phyloP scores from a whole-genome alignment of 1,140 invertebrate species.

The Drosophila leontia region DNA sequence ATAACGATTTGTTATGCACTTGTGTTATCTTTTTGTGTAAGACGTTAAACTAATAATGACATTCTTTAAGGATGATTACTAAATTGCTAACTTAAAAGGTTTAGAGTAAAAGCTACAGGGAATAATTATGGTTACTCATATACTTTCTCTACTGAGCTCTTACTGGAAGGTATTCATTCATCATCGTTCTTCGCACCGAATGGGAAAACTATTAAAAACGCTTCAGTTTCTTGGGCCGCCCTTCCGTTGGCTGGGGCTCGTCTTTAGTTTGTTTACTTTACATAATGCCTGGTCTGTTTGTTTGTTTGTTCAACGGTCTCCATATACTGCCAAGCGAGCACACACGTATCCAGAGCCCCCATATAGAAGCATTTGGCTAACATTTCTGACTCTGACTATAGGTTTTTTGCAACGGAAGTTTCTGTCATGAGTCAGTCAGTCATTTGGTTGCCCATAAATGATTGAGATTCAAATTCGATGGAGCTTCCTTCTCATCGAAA shows the following conservation, averaged over 20 bases:
- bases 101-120: background rate
- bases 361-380: constrained; percentile 52
- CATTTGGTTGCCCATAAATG: constrained; percentile 34
- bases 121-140: background rate
- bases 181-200: constrained; percentile 49
- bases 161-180: constrained; percentile 44
- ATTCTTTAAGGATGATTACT: background rate
- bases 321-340: constrained; percentile 43
- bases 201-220: constrained; percentile 64
- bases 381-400: constrained; percentile 44
- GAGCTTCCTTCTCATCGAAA: constrained; percentile 20
- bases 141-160: background rate
- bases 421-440: constrained; percentile 70
- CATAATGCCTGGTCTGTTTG: constrained; percentile 44
- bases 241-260: constrained; percentile 40
- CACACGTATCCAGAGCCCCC: constrained; percentile 14
- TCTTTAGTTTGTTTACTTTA: constrained; percentile 63
- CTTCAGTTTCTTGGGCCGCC: constrained; percentile 56
- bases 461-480: constrained; percentile 41
- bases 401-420: constrained; percentile 75
- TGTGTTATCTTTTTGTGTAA: background rate
- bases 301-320: constrained; percentile 68
- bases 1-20: background rate
- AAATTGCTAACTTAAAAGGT: background rate
- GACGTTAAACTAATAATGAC: background rate